Conservation (phyloP, 2,113 vertebrate genomes). For the Ochotona curzoniae region DNA sequence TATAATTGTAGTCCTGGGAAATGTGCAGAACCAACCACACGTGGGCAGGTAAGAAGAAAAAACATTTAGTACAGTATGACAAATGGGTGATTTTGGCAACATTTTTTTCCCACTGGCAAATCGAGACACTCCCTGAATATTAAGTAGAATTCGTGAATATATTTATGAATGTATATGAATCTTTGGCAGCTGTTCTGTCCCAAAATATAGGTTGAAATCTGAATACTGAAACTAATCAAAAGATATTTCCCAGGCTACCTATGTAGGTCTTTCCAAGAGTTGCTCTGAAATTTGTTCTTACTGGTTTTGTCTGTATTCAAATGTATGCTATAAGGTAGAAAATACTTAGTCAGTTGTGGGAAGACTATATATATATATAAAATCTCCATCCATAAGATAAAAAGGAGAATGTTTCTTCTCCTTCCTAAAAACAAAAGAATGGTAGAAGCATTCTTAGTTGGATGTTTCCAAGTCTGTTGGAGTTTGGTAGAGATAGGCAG, state of each 20-base stretch:
- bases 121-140: conserved; percentile 29
- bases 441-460: not conserved
- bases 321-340: not conserved
- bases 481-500: not conserved
- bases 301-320: not conserved
- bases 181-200: not conserved
- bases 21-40: not conserved
- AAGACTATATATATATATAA: not conserved
- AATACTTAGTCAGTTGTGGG: not conserved
- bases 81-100: not conserved
- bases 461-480: not conserved
- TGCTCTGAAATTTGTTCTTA: not conserved
- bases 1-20: not conserved
- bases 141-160: conserved; percentile 32
- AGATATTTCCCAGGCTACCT: not conserved
- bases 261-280: not conserved
- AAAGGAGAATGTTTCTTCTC: not conserved
- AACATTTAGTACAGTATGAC: not conserved
- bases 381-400: not conserved
- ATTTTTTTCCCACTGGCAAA: conserved; percentile 37
- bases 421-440: not conserved
- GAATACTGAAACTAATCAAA: not conserved
- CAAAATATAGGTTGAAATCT: not conserved
- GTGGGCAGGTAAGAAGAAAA: not conserved
- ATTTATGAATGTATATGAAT: not conserved